Evolutionary conservation across 2,797 vertebrate genomes (phyloP).

Genomic region (Naso thynnoides): DNA sequence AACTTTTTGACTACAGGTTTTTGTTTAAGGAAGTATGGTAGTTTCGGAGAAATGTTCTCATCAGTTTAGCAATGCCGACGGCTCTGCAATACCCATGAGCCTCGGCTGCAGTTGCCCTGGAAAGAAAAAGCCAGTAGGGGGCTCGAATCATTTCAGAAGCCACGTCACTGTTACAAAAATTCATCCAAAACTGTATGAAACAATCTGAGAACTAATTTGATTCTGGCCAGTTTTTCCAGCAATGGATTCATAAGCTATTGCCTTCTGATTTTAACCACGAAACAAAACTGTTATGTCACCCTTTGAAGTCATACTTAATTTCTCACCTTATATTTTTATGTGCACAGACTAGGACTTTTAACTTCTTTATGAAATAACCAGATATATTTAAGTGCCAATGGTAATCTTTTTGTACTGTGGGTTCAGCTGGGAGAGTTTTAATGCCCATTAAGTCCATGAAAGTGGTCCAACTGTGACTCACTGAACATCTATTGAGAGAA

Average conservation of each 20-base stretch:
- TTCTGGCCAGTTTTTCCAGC: background rate
- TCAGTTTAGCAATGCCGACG: background rate
- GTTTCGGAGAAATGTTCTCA: background rate
- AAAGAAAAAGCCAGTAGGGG: background rate
- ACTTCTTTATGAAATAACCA: background rate
- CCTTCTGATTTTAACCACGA: too few relatives aligned
- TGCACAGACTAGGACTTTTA: background rate
- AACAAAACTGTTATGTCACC: background rate
- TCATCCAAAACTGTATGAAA: background rate
- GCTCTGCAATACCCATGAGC: background rate
- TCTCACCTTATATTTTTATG: background rate
- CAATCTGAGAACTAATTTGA: background rate
- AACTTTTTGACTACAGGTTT: too few relatives aligned
- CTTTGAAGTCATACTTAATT: background rate
- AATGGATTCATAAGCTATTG: background rate
- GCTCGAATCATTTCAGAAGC: too few relatives aligned
- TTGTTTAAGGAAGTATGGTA: too few relatives aligned
- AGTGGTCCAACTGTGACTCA: background rate
- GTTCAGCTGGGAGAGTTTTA: conserved; percentile 6
- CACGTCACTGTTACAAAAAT: background rate
- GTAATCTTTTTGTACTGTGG: background rate
- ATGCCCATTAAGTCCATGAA: background rate
- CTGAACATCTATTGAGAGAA: background rate
- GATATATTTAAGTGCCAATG: background rate
- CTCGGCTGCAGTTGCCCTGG: background rate